Evolutionary conservation across 2,888 invertebrate species (phyloP), one percentile per base, ranked within the genome.

Genomic region (Bombylius discolor): DNA sequence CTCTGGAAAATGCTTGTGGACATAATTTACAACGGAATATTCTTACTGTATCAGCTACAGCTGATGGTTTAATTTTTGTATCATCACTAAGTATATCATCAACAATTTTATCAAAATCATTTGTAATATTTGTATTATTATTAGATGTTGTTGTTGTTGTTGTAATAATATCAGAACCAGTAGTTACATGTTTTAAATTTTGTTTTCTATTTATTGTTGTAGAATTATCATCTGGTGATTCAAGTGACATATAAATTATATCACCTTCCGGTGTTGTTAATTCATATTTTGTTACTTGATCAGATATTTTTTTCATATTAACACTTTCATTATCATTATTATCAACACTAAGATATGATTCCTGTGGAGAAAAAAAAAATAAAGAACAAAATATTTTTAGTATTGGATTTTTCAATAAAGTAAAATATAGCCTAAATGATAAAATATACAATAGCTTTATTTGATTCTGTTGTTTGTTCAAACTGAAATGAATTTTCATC

Each of bases 1-100:
- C 71, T 47, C 82, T 74, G 0, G 82, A 78, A 63, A 83, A 83
- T 0, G 81, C 78, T 65, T 80, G 81, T 0, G 83, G 81, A 64
- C 84, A 84, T 55, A 80, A 75, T 4, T 78, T 77, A 60, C 83
- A 84, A 62, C 39, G 39, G 11, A 42, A 42, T 42, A 11, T 42
- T 42, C 12, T 7, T 11, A 42, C 11, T 42, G 39, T 4, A 11
- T 42, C 39, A 11, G 4, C 11, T 36, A 36, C 23, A 23, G 23
- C 23, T 23, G 23, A 23, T 23, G 23, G 23, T 23, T 23, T 23
- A 23, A 23, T 23, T 23, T 23, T 23, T 23, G 3, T 23, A 23
- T 23, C 23, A 23, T 23, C 23, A 23, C 23, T 23, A 23, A 23
- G 23, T 23, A 23, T 23, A 23, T 23, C 23, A 23, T 23, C 23